phyloP scores from a whole-genome alignment of 2,888 invertebrate species.

The Drosophila kanekoi region DNA sequence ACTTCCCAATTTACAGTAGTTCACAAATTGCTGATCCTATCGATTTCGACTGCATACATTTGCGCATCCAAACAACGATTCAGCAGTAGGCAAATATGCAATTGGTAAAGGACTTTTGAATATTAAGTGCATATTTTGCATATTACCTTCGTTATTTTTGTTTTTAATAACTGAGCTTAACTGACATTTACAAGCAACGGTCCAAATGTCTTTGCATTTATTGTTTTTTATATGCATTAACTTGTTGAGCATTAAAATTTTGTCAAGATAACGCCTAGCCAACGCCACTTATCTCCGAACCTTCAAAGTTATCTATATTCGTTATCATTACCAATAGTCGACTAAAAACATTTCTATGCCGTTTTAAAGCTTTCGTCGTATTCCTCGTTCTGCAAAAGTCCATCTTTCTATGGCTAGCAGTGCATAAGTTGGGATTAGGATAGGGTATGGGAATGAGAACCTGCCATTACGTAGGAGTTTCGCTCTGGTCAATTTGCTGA shows the following conservation, averaged over 20 bases:
- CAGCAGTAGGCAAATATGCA: background rate
- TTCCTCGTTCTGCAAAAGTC: too few species aligned
- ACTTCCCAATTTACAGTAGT: background rate
- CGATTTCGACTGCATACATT: background rate
- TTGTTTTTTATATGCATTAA: too few species aligned
- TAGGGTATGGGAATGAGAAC: too few species aligned
- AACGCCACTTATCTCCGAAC: too few species aligned
- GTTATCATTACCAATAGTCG: too few species aligned
- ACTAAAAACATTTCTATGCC: too few species aligned
- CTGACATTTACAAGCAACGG: background rate
- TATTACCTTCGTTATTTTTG: background rate
- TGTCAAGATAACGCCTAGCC: too few species aligned
- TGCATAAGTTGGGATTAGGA: too few species aligned
- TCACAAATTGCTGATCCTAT: background rate
- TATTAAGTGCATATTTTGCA: background rate
- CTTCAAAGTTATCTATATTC: too few species aligned
- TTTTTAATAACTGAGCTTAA: background rate
- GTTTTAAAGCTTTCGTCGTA: too few species aligned
- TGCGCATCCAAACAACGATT: background rate
- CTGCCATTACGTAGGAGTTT: background rate
- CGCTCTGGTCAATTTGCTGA: conserved; percentile 1
- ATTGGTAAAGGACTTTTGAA: background rate
- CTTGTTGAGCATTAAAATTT: too few species aligned
- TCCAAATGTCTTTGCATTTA: background rate
- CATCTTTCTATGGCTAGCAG: too few species aligned